Base-by-base conservation (phyloP, 35 echinoderm and acorn worm genomes). In the Patiria miniata region DNA sequence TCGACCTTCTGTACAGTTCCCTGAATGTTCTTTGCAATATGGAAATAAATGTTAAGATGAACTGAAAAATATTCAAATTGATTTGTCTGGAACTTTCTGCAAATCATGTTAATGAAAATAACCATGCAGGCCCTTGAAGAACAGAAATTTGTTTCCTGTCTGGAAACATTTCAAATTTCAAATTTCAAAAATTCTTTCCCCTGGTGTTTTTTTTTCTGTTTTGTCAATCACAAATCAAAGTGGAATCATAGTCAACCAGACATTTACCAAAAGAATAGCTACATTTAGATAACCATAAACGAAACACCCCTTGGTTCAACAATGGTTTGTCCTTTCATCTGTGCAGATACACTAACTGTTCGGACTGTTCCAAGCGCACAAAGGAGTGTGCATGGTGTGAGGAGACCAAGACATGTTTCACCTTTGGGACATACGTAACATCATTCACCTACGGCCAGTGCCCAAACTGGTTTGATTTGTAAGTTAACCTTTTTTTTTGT, bases 401-500 rank as follows among this genome's bases (percentile, higher is more conserved):
- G 4, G 79, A 79, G 50, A 90, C 85, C 2, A 69, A 80, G 37
- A 78, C 77, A 2, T 97, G 95, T 65, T 91, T 97, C 68, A 37
- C 84, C 29, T 97, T 94, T 57, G 77, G 77, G 2, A 89, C 93
- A 28, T 97, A 91, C 86, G 93, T 94, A 39, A 88, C 85, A 21
- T 37, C 82, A 7, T 97, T 83, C 42, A 76, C 80, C 5, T 92
- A 94, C 73, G 95, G 95, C 4, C 90, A 94, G 32, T 94, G 95
- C 59, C 85, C 95, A 0, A 92, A 97, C 36, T 97, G 95, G 95
- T 97, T 87, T 94, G 95, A 97, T 44, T 42, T 68, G 94, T 97
- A 84, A 93, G 94, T 90, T 14, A 73, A 60, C 16, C 19, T 60
- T 16, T 1, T 39, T 37, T n/a, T n/a, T n/a, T n/a, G n/a, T n/a